Evolutionary conservation across 2,797 vertebrate genomes (phyloP), one percentile per base, ranked within the genome.

Genomic region (Xenopus petersii): DNA sequence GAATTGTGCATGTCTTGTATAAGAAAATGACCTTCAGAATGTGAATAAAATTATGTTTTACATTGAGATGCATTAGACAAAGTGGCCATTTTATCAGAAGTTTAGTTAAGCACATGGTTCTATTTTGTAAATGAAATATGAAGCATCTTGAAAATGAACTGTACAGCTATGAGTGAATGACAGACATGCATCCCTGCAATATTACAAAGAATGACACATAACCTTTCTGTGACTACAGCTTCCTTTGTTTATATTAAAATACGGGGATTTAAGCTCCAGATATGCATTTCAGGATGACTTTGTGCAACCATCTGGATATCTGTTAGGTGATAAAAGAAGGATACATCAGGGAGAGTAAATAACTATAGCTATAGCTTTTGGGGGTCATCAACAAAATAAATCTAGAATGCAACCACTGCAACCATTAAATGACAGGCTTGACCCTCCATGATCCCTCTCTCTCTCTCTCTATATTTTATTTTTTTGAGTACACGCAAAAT

Each of bases 91-190:
- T 56, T 56, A n/a, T 56, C 54, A 16, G 16, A 56, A 56, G 16
- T 15, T 7, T 56, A 11, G 16, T 11, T 8, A 15, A 56, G 17
- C 54, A 17, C 16, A 17, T 56, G 54, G 54, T 56, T 16, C 13
- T 56, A 13, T 56, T 56, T 56, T 56, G 54, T 17, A 17, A 56
- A 56, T 56, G 54, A 56, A 56, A 56, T 56, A 56, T 56, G 54
- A 56, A 56, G 54, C 54, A 10, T 17, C 7, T 56, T 15, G 4
- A 56, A 56, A 56, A 56, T 56, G 54, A 56, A 56, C 54, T 16
- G 54, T 56, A 56, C 54, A 56, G 54, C 16, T 56, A 16, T 12
- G 49, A 51, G 49, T 12, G 49, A 12, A 15, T 2, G 1, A 5
- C 49, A 51, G 49, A 51, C 15, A 51, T 56, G 54, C 54, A 17